Base-by-base conservation (phyloP, 2,797 vertebrate species). In the Anas flavirostris region DNA sequence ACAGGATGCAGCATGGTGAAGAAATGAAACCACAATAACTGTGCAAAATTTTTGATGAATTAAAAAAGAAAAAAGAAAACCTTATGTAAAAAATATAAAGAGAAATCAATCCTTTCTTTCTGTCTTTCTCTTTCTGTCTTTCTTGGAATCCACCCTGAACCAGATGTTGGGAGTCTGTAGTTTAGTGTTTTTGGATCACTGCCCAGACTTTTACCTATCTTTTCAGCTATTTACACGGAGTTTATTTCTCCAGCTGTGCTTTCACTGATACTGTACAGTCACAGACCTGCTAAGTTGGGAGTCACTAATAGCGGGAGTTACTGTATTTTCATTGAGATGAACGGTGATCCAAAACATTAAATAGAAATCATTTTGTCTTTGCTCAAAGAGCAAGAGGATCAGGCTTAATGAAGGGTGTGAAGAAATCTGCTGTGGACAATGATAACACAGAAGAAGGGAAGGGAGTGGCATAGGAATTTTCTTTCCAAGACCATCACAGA, bases 201-300 rank as follows among this genome's bases (percentile, higher is more conserved):
- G 97, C 98, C 98, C 98, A 98, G 98, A 97, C 98, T 98, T 97
- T 97, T 99, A 99, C 98, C 99, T 99, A 99, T 99, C 98, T 99
- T 98, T 98, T 98, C 98, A 98, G 98, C 98, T 99, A 99, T 99
- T 99, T 99, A 98, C 98, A 98, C 96, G 98, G 98, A 97, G 98
- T 97, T 96, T 97, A 97, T 97, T 97, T 98, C 98, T 98, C 98
- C 99, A 99, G 98, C 99, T 99, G 98, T 89, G 98, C 97, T 93
- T 96, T 97, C 96, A 87, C 96, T 97, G 97, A 97, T 97, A 96
- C 91, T 96, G 84, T 68, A 59, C 95, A 97, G 96, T 64, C 95
- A 78, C 94, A 96, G 96, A 96, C 95, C 94, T 95, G 96, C 94
- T 92, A 96, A 86, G 87, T 69, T 93, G 86, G 86, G 94, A 94